These are phyloP conservation scores for Philhelius pedissequus DNA, from an alignment of 2,888 invertebrate species.

Conservation along the genomic window DNA sequence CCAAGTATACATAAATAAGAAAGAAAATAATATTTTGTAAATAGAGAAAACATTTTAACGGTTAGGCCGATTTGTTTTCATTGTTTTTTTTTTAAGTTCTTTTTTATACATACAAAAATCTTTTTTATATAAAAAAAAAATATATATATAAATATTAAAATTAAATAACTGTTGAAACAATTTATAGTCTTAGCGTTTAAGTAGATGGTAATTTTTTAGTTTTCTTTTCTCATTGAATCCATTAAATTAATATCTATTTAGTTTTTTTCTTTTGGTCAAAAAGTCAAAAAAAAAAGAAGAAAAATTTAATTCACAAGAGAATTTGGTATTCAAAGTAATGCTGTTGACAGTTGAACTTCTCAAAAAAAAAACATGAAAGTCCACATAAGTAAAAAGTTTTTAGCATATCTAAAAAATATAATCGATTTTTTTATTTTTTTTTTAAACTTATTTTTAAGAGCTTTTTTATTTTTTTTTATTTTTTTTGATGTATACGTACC, in stretches of 20 bases:
- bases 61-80: slow-evolving; percentile 26
- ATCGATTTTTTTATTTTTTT: background rate
- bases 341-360: slow-evolving; percentile 13
- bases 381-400: background rate
- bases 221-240: slow-evolving; percentile 2
- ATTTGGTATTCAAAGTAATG: slow-evolving; percentile 21
- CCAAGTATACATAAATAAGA: background rate
- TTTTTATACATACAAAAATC: slow-evolving; percentile 27
- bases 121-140: slow-evolving; percentile 27
- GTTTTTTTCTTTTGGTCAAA: slow-evolving; percentile 16
- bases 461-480: slow-evolving; percentile 8
- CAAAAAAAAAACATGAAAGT: background rate
- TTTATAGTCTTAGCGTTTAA: slow-evolving; percentile 59
- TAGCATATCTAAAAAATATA: background rate
- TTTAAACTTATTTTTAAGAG: slow-evolving; percentile 15
- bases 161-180: slow-evolving; percentile 43
- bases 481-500: slow-evolving; percentile 7
- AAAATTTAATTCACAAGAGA: background rate
- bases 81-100: slow-evolving; percentile 20
- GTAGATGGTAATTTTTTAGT: slow-evolving; percentile 56
- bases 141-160: slow-evolving; percentile 2
- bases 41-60: slow-evolving; percentile 28
- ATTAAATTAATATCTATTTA: background rate
- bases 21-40: slow-evolving; percentile 8
- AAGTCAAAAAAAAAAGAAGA: background rate